Percentiles rank a stretch among this genome's conserved stretches.
These are phyloP conservation scores for Paradoxurus hermaphroditus DNA, from an alignment of 2,113 vertebrate genomes.

Conservation along the genomic window DNA sequence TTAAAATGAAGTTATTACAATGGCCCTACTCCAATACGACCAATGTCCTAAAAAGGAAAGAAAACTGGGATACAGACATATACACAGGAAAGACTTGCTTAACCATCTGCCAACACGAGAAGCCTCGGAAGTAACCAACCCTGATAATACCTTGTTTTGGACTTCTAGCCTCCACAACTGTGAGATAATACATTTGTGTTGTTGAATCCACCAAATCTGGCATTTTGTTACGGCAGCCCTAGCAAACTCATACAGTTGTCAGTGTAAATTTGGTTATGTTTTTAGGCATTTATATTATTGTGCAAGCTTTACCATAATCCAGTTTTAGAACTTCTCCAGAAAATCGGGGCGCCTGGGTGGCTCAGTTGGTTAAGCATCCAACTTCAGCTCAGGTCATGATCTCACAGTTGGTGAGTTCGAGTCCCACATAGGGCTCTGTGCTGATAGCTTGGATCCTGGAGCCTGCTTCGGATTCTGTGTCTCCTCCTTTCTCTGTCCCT, in stretches of 20 bases:
- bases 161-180: neutral
- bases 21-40: neutral
- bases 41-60: neutral
- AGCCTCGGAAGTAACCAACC: neutral
- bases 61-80: neutral
- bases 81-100: neutral
- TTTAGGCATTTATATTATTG: neutral
- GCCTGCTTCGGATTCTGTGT: no score
- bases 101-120: neutral
- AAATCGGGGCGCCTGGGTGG: no score
- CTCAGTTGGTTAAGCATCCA: no score
- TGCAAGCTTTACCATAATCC: neutral
- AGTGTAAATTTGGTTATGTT: neutral
- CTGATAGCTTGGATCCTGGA: no score
- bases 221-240: neutral
- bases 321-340: neutral
- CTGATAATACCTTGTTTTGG: neutral
- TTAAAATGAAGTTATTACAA: neutral
- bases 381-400: no score
- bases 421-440: no score
- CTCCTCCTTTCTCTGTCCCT: no score
- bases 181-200: neutral
- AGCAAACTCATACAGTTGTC: neutral
- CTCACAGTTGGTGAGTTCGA: no score
- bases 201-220: neutral